Evolutionary conservation across 2,888 invertebrate species (phyloP).

Genomic region (Galerucella calmariensis): DNA sequence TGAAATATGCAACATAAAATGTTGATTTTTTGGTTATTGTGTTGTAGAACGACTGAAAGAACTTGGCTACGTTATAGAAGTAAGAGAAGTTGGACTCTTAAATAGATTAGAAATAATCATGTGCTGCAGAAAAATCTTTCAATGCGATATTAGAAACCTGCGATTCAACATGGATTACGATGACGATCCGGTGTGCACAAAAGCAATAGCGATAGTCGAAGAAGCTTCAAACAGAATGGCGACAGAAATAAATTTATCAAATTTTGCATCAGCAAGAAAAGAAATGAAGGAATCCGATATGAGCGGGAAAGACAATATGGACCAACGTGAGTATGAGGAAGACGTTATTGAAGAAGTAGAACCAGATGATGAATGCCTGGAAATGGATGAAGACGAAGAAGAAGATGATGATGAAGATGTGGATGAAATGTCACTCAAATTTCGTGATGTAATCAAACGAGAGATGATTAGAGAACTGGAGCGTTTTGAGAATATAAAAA

Average conservation of each 20-base stretch:
- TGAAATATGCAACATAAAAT: no score
- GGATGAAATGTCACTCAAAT: not conserved
- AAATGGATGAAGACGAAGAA: not conserved
- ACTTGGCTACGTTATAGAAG: constrained; percentile 53
- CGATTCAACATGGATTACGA: constrained; percentile 56
- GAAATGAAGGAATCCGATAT: constrained; percentile 21
- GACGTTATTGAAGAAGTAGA: not conserved
- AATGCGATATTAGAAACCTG: constrained; percentile 57
- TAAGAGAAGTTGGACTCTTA: constrained; percentile 53
- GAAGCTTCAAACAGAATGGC: constrained; percentile 53
- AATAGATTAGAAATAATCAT: constrained; percentile 57
- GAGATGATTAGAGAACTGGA: not conserved
- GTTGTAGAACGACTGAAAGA: constrained; percentile 35
- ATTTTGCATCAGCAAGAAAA: constrained; percentile 29
- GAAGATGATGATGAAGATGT: not conserved
- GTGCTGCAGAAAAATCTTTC: constrained; percentile 54
- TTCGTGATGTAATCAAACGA: not conserved
- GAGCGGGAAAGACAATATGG: not conserved
- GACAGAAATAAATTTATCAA: constrained; percentile 45
- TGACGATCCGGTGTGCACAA: constrained; percentile 55
- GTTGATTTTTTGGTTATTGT: not conserved
- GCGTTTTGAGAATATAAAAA: not conserved
- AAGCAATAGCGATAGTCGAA: constrained; percentile 50
- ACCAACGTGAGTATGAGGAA: not conserved
- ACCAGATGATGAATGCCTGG: not conserved